These are phyloP conservation scores for human (Homo sapiens) DNA, from an alignment of 2,113 vertebrate species.

Conservation along the genomic window DNA sequence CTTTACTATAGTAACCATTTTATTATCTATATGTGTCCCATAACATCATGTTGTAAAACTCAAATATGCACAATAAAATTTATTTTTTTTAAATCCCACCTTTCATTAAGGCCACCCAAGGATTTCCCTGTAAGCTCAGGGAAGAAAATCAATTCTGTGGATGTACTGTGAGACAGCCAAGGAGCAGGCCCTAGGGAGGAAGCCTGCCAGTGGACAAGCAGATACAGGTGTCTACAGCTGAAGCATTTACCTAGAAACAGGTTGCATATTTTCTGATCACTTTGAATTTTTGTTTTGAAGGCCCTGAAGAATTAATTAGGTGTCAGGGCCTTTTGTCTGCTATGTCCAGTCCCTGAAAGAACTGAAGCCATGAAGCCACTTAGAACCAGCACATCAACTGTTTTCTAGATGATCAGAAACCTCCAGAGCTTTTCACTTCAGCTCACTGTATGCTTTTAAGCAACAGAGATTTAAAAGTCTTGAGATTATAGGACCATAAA, in stretches of 20 bases:
- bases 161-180: background rate
- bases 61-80: background rate
- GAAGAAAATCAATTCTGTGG: background rate
- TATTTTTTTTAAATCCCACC: background rate
- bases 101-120: background rate
- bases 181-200: background rate
- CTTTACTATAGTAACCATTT: background rate
- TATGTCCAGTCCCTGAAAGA: slow-evolving; percentile 74
- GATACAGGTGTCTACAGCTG: slow-evolving; percentile 68
- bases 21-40: background rate
- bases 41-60: background rate
- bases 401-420: slow-evolving; percentile 89
- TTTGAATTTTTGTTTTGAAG: slow-evolving; percentile 69
- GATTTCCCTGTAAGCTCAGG: background rate
- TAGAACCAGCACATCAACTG: slow-evolving; percentile 86
- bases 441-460: slow-evolving; percentile 83
- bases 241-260: slow-evolving; percentile 77
- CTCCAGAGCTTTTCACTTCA: slow-evolving; percentile 84
- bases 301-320: slow-evolving; percentile 80
- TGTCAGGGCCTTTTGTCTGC: slow-evolving; percentile 78
- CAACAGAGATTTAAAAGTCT: slow-evolving; percentile 80
- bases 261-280: slow-evolving; percentile 77
- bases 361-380: slow-evolving; percentile 79
- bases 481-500: slow-evolving; percentile 86
- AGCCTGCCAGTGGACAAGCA: slow-evolving; percentile 55